These are phyloP conservation scores for Plebejus anna DNA, from an alignment of 2,888 invertebrate species.

Conservation along the genomic window DNA sequence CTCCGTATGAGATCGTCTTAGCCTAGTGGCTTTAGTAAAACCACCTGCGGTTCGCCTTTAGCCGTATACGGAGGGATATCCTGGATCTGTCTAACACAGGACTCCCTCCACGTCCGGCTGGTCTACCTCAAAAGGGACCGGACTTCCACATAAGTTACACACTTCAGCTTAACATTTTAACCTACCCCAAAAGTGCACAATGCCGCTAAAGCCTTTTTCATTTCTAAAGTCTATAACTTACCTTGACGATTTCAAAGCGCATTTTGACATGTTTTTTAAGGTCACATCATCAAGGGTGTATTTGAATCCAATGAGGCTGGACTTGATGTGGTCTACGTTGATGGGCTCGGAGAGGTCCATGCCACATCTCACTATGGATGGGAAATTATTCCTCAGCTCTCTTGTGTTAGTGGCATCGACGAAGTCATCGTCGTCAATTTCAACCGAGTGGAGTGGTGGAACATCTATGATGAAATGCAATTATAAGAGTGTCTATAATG, in stretches of 20 bases:
- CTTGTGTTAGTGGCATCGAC: neutral
- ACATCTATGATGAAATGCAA: neutral
- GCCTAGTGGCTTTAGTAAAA: no score
- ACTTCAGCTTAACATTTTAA: no score
- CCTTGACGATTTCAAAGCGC: neutral
- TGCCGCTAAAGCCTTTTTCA: no score
- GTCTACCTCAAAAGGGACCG: no score
- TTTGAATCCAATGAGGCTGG: neutral
- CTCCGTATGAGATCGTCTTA: no score
- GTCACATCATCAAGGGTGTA: neutral
- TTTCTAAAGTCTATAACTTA: neutral
- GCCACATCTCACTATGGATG: neutral
- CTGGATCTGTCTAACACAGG: no score
- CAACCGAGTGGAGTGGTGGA: neutral
- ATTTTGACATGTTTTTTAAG: neutral
- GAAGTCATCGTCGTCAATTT: neutral
- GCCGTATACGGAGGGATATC: no score
- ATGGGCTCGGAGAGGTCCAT: neutral
- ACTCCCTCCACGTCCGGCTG: no score
- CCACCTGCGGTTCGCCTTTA: no score
- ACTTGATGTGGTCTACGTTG: neutral
- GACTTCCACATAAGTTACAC: no score
- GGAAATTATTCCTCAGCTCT: neutral
- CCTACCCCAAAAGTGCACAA: no score
- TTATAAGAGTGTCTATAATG: no score